A percentile compares a stretch with the other conserved stretches of the same genome.
These are phyloP conservation scores for Choristoneura rosaceana DNA, from an alignment of 2,888 invertebrate species.

Conservation along the genomic window DNA sequence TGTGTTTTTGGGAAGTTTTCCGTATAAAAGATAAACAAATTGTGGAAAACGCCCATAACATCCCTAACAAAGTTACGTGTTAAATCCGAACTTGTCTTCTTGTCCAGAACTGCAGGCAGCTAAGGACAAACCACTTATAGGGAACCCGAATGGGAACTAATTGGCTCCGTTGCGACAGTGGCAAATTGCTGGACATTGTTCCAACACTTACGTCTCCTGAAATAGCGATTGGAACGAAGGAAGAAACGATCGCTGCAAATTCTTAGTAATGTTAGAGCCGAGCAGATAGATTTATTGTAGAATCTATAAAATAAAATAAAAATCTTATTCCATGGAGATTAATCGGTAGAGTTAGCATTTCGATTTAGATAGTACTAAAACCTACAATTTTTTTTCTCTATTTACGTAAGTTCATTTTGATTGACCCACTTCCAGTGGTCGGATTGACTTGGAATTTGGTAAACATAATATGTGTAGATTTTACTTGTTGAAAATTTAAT, in stretches of 20 bases:
- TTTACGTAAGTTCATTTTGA: no score
- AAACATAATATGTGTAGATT: no score
- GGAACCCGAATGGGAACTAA: slow-evolving; percentile 52
- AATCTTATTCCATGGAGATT: not conserved
- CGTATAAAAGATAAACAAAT: not conserved
- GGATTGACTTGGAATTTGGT: no score
- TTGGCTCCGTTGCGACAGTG: slow-evolving; percentile 54
- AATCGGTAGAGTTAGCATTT: not conserved
- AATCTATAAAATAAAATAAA: not conserved
- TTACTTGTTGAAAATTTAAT: no score
- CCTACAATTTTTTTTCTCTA: no score
- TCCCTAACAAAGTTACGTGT: slow-evolving; percentile 21
- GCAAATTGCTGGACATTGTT: slow-evolving; percentile 54
- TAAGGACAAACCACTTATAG: slow-evolving; percentile 58
- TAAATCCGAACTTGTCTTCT: slow-evolving; percentile 37
- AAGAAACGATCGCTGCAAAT: not conserved
- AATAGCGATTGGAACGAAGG: slow-evolving; percentile 27
- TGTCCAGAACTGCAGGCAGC: slow-evolving; percentile 43
- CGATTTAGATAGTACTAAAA: no score
- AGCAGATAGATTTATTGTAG: not conserved
- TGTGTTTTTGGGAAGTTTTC: no score
- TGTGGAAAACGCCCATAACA: not conserved
- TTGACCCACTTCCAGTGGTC: no score
- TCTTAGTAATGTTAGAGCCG: not conserved
- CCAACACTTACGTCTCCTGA: slow-evolving; percentile 28